Percentiles rank a stretch among this genome's conserved stretches.
These are phyloP conservation scores for Heterodera carotae DNA, from an alignment of 1,140 invertebrate genomes.

Conservation along the genomic window DNA sequence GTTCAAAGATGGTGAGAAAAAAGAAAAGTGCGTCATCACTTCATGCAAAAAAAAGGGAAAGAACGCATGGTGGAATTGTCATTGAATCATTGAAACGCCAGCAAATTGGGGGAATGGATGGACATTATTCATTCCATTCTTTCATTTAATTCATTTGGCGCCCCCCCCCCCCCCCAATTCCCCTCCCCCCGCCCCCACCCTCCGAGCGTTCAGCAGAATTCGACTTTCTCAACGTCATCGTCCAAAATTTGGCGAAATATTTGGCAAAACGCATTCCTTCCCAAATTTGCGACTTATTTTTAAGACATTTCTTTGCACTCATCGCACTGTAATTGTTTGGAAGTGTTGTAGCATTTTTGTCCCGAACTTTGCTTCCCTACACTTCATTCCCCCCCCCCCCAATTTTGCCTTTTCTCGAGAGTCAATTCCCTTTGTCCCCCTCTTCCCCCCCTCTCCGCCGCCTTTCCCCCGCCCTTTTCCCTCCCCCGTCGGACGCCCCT, in stretches of 20 bases:
- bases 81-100: no score
- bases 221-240: neutral
- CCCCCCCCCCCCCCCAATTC: no score
- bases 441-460: no score
- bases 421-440: neutral
- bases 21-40: no score
- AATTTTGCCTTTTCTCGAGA: neutral
- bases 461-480: neutral
- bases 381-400: neutral
- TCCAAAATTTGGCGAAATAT: neutral
- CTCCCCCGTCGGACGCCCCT: no score
- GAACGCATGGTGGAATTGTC: no score
- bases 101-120: no score
- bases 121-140: no score
- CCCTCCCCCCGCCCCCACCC: no score
- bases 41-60: no score
- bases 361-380: neutral
- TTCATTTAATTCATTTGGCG: no score
- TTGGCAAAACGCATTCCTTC: neutral
- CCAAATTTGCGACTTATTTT: neutral
- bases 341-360: neutral
- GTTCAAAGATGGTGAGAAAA: no score
- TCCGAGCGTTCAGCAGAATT: neutral
- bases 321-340: neutral
- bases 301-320: neutral